Conservation (phyloP, 30 jellyfish, hydroid and myxozoan species). For the Aurelia sp. region DNA sequence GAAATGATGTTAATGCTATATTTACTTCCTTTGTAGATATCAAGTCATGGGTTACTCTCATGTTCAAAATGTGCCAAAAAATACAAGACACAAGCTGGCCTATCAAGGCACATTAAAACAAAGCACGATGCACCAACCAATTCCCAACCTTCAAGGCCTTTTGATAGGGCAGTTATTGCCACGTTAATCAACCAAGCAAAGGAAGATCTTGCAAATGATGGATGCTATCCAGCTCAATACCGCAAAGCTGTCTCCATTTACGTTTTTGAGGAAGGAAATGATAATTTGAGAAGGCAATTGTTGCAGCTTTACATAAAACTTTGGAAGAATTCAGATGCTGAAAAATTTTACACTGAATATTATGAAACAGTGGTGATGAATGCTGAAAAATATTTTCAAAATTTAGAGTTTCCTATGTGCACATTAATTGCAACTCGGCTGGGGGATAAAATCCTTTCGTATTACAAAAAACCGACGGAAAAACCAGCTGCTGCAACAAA, state of each 20-base stretch:
- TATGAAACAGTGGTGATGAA: constrained; percentile 16
- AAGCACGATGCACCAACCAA: constrained; percentile 14
- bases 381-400: constrained; percentile 28
- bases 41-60: background rate
- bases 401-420: constrained; percentile 39
- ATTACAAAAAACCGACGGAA: constrained; percentile 12
- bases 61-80: constrained; percentile 10
- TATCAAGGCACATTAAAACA: constrained; percentile 21
- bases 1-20: background rate
- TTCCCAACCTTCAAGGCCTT: constrained; percentile 15
- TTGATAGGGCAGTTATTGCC: constrained; percentile 9
- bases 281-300: background rate
- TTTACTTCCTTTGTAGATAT: background rate
- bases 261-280: background rate
- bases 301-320: constrained; percentile 2
- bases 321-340: constrained; percentile 5
- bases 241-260: background rate
- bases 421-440: constrained; percentile 27
- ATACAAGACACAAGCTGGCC: constrained; percentile 55
- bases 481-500: constrained; percentile 30
- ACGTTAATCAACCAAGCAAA: constrained; percentile 23
- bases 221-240: constrained; percentile 17
- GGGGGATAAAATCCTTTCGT: constrained; percentile 1
- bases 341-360: background rate
- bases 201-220: constrained; percentile 36